Evolutionary conservation across 2,113 vertebrate species (phyloP).

Genomic region (Noctilio leporinus): DNA sequence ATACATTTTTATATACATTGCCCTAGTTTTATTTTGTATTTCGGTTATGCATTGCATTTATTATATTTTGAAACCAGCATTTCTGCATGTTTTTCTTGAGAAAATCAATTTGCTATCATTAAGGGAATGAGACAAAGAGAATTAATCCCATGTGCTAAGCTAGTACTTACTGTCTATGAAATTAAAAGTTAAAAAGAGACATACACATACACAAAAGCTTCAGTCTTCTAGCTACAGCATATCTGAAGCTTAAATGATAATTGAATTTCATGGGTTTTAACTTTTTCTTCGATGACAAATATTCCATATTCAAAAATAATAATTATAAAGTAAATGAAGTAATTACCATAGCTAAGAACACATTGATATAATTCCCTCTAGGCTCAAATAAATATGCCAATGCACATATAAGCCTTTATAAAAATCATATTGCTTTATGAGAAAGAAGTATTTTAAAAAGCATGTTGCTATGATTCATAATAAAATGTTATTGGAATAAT

Average conservation of each 20-base stretch:
- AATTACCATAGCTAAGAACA: constrained; percentile 57
- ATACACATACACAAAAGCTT: neutral
- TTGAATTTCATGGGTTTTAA: constrained; percentile 54
- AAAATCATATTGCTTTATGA: constrained; percentile 1
- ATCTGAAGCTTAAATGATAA: constrained; percentile 48
- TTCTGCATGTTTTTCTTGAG: constrained; percentile 40
- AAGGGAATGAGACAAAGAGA: constrained; percentile 66
- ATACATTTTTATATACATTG: neutral
- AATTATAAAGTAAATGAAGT: constrained; percentile 65
- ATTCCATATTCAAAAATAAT: constrained; percentile 48
- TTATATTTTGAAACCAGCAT: constrained; percentile 49
- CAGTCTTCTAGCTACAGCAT: neutral
- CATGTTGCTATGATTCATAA: constrained; percentile 20
- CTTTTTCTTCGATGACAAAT: constrained; percentile 50
- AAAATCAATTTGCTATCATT: constrained; percentile 64
- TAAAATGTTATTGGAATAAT: constrained; percentile 19
- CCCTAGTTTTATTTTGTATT: neutral
- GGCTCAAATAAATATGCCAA: constrained; percentile 42
- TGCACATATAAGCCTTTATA: constrained; percentile 28
- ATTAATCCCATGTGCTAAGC: constrained; percentile 63
- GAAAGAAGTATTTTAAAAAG: constrained; percentile 22
- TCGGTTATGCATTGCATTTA: constrained; percentile 1
- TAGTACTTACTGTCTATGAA: constrained; percentile 60
- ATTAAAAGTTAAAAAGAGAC: constrained; percentile 47
- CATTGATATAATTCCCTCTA: constrained; percentile 53